phyloP scores from a whole-genome alignment of 2,113 vertebrate genomes.

The Mionectes macconnelli region DNA sequence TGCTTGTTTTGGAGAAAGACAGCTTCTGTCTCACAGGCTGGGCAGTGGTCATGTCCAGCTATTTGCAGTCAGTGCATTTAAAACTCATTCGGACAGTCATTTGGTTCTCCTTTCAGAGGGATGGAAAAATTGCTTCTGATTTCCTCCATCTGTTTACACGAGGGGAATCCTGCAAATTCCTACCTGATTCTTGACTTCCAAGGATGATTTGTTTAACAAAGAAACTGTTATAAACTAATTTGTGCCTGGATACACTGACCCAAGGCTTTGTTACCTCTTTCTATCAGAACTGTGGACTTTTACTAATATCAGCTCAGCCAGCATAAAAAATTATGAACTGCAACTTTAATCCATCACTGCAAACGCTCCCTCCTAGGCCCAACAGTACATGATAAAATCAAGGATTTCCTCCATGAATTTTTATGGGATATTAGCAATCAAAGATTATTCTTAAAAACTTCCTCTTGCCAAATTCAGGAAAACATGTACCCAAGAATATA shows the following conservation, averaged over 20 bases:
- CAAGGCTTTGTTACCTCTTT: slow-evolving; percentile 10
- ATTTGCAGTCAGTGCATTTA: not conserved
- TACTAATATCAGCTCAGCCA: not conserved
- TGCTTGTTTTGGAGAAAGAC: not conserved
- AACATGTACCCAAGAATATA: not conserved
- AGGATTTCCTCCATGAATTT: not conserved
- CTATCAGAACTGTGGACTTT: not conserved
- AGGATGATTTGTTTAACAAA: not conserved
- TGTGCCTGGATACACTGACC: not conserved
- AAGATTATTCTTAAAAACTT: not conserved
- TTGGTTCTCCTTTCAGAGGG: not conserved
- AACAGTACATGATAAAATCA: not conserved
- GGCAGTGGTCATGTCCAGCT: not conserved
- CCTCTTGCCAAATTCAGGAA: not conserved
- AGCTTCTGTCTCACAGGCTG: not conserved
- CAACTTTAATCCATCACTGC: not conserved
- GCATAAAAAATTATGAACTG: not conserved
- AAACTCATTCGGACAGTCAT: not conserved
- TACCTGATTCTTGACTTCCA: not conserved
- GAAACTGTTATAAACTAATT: not conserved
- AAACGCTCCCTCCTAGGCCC: not conserved
- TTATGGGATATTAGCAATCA: not conserved
- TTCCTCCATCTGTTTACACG: slow-evolving; percentile 28
- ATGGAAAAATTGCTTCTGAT: slow-evolving; percentile 6
- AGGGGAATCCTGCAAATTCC: slow-evolving; percentile 18